Base-by-base conservation (phyloP, 2,888 invertebrate species). In the Therioaphis trifolii region DNA sequence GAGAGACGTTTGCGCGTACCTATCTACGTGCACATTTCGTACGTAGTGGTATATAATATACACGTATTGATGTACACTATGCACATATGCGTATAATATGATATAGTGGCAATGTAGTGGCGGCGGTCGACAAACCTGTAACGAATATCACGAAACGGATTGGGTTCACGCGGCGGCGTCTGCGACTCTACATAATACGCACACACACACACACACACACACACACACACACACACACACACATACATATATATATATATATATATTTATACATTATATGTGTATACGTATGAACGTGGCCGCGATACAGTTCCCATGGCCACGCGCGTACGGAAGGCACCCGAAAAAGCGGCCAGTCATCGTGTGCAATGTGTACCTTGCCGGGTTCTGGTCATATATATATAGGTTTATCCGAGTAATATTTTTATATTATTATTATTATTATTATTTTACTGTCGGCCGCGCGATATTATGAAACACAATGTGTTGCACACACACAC, bases 121-220 rank as follows among this genome's bases (percentile, higher is more conserved):
- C 24, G 76, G 61, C 24, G 75, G 75, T 76, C 75, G 24, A 43
- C 24, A 7, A n/a, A 52, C 49, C 72, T 14, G 76, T 76, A 76
- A 76, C 46, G 76, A 76, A 76, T 76, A 76, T 76, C 76, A 76
- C 76, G 76, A 76, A 76, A 76, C n/a, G 76, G 76, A 76, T 76
- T 61, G 76, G 61, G 76, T 61, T 27, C 43, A 76, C 49, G 27
- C 46, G 27, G n/a, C n/a, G 3, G 27, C 40, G 71, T 49, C 49
- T 18, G 55, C n/a, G 21, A n/a, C 21, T 21, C 55, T 21, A 55
- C 55, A n/a, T 18, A 55, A n/a, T 21, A 7, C 15, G 52, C n/a
- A n/a, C n/a, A 52, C 18, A n/a, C n/a, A n/a, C n/a, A n/a, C n/a
- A n/a, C n/a, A n/a, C n/a, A n/a, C n/a, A n/a, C n/a, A n/a, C n/a